phyloP scores from a whole-genome alignment of 1,140 invertebrate species.

The Propsilocerus akamusi region DNA sequence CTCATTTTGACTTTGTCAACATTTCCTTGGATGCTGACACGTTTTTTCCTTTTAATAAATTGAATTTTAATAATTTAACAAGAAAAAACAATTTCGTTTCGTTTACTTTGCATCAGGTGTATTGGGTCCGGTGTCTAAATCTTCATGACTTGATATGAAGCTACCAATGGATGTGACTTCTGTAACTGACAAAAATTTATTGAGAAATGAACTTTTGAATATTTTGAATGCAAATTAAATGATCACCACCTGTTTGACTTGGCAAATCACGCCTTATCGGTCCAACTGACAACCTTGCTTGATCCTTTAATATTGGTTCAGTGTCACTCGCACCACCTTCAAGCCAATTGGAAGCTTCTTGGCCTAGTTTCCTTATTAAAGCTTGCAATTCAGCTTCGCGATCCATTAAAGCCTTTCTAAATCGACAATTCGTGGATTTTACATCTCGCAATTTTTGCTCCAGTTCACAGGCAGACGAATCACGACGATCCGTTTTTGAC shows the following conservation, averaged over 20 bases:
- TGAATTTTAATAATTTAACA: no score
- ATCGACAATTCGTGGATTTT: slow-evolving; percentile 54
- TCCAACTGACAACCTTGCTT: slow-evolving; percentile 17
- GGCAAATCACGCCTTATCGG: slow-evolving; percentile 21
- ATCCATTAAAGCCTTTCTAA: slow-evolving; percentile 55
- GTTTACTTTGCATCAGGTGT: slow-evolving; percentile 1
- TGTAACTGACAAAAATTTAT: slow-evolving; percentile 17
- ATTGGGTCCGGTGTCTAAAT: neutral
- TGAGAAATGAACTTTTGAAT: slow-evolving; percentile 10
- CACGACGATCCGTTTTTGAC: slow-evolving; percentile 42
- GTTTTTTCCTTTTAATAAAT: neutral
- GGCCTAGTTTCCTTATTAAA: slow-evolving; percentile 20
- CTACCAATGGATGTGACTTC: slow-evolving; percentile 24
- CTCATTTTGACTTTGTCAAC: neutral
- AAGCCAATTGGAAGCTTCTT: slow-evolving; percentile 22
- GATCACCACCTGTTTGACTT: slow-evolving; percentile 19
- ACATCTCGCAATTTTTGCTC: slow-evolving; percentile 63
- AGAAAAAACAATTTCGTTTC: no score
- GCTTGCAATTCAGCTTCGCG: slow-evolving; percentile 59
- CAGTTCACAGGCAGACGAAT: slow-evolving; percentile 50
- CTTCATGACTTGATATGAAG: slow-evolving; percentile 21
- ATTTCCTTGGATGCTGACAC: neutral
- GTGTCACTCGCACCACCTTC: slow-evolving; percentile 20
- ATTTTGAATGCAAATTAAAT: slow-evolving; percentile 9
- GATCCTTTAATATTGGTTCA: slow-evolving; percentile 19